Conservation (phyloP, 2,888 invertebrate genomes). For the Platycheirus rosarum region DNA sequence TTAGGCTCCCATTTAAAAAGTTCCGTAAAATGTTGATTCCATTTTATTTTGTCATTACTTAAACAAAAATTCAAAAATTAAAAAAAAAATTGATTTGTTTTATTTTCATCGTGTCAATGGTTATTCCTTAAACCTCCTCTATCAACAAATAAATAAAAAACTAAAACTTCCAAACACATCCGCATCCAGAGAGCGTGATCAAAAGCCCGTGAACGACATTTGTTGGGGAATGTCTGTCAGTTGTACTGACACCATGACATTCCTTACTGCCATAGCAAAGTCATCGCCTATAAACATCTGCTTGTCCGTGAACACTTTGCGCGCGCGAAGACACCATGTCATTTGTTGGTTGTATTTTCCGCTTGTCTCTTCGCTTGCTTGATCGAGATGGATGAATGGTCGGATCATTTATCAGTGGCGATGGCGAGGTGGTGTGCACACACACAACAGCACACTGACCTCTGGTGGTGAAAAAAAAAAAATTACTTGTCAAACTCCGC, state of each 20-base stretch:
- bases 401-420: conserved; percentile 51
- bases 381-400: conserved; percentile 64
- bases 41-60: too few species aligned
- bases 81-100: too few species aligned
- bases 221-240: conserved; percentile 62
- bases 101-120: too few species aligned
- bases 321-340: conserved; percentile 65
- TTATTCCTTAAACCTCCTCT: too few species aligned
- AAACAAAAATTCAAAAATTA: too few species aligned
- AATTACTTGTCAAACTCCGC: conserved; percentile 43
- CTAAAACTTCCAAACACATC: conserved; percentile 32
- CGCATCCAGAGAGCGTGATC: conserved; percentile 34
- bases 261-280: conserved; percentile 44
- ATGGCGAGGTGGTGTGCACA: conserved; percentile 7
- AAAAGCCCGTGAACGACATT: conserved; percentile 52
- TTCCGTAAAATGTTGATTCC: too few species aligned
- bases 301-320: conserved; percentile 54
- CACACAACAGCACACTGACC: conserved; percentile 50
- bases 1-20: too few species aligned
- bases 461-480: conserved; percentile 24
- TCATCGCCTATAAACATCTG: conserved; percentile 72
- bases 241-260: conserved; percentile 60
- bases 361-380: conserved; percentile 41
- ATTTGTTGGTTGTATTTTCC: conserved; percentile 46
- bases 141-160: neutral